phyloP scores from a whole-genome alignment of 2,113 vertebrate genomes.

The Corvus moneduloides region DNA sequence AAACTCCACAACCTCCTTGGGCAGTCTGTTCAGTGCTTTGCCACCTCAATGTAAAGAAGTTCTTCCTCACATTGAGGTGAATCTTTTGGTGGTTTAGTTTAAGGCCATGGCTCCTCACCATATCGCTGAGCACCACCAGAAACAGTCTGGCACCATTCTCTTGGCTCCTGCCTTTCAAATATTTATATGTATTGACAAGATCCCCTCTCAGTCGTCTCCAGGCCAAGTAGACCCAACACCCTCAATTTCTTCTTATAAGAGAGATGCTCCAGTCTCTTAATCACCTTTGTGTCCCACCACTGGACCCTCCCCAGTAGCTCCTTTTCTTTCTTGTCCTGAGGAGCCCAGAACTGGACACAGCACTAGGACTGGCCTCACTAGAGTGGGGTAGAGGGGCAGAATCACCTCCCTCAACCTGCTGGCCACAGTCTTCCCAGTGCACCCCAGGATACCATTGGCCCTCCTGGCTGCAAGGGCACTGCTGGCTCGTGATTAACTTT shows the following conservation, averaged over 20 bases:
- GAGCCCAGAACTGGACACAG: not conserved
- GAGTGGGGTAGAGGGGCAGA: not conserved
- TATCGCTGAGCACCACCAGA: not conserved
- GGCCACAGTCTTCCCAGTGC: not conserved
- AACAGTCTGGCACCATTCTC: not conserved
- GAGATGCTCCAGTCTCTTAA: not conserved
- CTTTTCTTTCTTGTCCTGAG: not conserved
- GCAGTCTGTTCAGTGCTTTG: not conserved
- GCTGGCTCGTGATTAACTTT: not conserved
- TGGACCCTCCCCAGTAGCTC: not conserved
- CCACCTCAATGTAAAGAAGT: not conserved
- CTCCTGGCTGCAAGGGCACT: not conserved
- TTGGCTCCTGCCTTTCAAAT: not conserved
- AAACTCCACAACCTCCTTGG: not conserved
- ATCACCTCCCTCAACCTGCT: rapidly evolving
- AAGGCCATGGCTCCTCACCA: not conserved
- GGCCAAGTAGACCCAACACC: not conserved
- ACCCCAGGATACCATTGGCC: not conserved
- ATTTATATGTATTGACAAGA: not conserved
- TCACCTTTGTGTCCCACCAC: not conserved
- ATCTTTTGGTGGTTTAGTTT: not conserved
- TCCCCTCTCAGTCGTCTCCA: not conserved
- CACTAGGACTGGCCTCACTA: not conserved
- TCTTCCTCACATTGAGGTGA: not conserved
- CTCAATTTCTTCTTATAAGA: not conserved